These are phyloP conservation scores for Mayetiola destructor DNA, from an alignment of 2,888 invertebrate genomes.

Conservation along the genomic window DNA sequence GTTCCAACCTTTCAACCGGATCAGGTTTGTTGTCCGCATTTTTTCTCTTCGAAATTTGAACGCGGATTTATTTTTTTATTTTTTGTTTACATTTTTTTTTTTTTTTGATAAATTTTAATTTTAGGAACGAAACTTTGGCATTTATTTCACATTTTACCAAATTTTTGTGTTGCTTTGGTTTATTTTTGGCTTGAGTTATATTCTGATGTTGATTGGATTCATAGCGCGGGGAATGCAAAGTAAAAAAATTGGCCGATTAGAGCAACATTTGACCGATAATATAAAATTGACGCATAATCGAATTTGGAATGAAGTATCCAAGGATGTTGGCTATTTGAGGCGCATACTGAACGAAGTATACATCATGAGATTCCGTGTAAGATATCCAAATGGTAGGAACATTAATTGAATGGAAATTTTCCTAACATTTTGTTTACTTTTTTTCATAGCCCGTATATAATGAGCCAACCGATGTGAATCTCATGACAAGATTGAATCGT, in stretches of 20 bases:
- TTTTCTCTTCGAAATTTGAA: too few relatives aligned
- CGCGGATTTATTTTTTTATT: neutral
- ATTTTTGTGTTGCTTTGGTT: slow-evolving; percentile 66
- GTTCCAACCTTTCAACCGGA: slow-evolving; percentile 47
- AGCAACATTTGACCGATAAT: slow-evolving; percentile 61
- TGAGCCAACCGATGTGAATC: slow-evolving; percentile 36
- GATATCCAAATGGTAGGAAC: neutral
- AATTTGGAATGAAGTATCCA: slow-evolving; percentile 60
- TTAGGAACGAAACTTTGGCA: slow-evolving; percentile 29
- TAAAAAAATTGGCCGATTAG: slow-evolving; percentile 55
- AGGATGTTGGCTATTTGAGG: slow-evolving; percentile 56
- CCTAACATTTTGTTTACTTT: slow-evolving; percentile 16
- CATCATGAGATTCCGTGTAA: slow-evolving; percentile 47
- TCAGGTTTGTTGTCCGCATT: too few relatives aligned
- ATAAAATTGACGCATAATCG: slow-evolving; percentile 64
- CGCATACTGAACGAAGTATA: slow-evolving; percentile 69
- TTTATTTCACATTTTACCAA: slow-evolving; percentile 50
- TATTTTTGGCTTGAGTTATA: slow-evolving; percentile 68
- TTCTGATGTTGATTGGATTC: slow-evolving; percentile 67
- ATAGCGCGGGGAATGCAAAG: slow-evolving; percentile 40
- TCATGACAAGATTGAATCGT: slow-evolving; percentile 37
- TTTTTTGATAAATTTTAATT: neutral
- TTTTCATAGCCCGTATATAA: slow-evolving; percentile 57
- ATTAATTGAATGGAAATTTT: neutral
- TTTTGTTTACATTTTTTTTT: neutral